phyloP scores from a whole-genome alignment of 2,888 invertebrate species.

The Xanthia togata region DNA sequence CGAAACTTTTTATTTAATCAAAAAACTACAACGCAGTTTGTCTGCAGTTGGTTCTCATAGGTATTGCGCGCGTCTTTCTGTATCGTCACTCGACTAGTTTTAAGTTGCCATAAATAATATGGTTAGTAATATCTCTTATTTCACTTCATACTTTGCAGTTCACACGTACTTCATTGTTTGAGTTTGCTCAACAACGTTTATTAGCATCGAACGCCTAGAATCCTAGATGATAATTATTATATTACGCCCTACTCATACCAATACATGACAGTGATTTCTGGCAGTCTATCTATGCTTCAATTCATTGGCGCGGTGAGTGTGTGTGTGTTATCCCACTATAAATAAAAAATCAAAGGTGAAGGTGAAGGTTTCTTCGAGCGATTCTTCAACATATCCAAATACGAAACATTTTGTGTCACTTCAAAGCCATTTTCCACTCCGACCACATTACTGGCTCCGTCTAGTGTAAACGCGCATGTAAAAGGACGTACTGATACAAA shows the following conservation, averaged over 20 bases:
- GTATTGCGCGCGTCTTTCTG: too few relatives aligned
- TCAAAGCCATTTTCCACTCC: conserved; percentile 31
- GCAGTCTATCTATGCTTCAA: too few relatives aligned
- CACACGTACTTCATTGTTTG: background rate
- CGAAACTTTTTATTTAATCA: too few relatives aligned
- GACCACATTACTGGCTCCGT: conserved; percentile 32
- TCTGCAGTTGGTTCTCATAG: too few relatives aligned
- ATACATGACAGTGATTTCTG: background rate
- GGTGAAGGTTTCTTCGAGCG: background rate
- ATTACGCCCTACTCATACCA: too few relatives aligned
- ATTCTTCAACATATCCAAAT: background rate
- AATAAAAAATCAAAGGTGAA: background rate
- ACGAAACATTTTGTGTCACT: background rate
- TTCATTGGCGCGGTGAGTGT: background rate
- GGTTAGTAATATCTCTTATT: background rate
- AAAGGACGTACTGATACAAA: conserved; percentile 43
- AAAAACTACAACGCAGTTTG: too few relatives aligned
- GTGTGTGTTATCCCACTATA: background rate
- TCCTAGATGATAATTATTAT: background rate
- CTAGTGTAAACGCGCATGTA: conserved; percentile 46
- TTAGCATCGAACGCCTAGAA: background rate
- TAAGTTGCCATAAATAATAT: too few relatives aligned
- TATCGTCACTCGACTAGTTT: too few relatives aligned
- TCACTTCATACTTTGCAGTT: background rate
- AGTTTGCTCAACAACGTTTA: background rate